Conservation (phyloP, 2,113 vertebrate genomes). For the Cromileptes altivelis region DNA sequence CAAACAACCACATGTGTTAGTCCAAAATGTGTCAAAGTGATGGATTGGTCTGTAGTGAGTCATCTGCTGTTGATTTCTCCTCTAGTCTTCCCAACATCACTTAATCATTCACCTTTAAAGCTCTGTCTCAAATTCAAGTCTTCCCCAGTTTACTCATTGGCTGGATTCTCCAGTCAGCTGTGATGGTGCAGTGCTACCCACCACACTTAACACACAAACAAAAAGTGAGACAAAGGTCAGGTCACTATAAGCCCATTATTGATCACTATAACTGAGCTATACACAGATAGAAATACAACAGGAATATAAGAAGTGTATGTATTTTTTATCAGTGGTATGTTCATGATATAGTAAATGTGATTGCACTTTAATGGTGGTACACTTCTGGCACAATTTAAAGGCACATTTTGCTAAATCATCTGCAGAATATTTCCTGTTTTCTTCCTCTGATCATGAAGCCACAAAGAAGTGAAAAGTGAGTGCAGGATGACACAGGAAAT, state of each 20-base stretch:
- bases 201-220: background rate
- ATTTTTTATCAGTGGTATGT: background rate
- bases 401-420: constrained; percentile 8
- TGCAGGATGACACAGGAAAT: background rate
- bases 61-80: constrained; percentile 8
- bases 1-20: background rate
- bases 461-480: background rate
- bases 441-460: background rate
- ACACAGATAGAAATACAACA: background rate
- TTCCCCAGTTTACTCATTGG: background rate
- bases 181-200: background rate
- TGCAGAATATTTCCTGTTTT: background rate
- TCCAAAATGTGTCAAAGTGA: constrained; percentile 7
- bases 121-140: background rate
- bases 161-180: background rate
- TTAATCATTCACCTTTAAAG: background rate
- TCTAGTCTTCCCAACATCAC: background rate
- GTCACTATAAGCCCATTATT: background rate
- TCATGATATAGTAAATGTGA: background rate
- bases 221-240: background rate
- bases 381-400: background rate
- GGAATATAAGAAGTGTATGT: background rate
- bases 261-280: background rate
- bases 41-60: background rate
- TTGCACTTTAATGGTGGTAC: background rate